Evolutionary conservation across 1,140 invertebrate species (phyloP).

Genomic region (Heliothis subflexa): DNA sequence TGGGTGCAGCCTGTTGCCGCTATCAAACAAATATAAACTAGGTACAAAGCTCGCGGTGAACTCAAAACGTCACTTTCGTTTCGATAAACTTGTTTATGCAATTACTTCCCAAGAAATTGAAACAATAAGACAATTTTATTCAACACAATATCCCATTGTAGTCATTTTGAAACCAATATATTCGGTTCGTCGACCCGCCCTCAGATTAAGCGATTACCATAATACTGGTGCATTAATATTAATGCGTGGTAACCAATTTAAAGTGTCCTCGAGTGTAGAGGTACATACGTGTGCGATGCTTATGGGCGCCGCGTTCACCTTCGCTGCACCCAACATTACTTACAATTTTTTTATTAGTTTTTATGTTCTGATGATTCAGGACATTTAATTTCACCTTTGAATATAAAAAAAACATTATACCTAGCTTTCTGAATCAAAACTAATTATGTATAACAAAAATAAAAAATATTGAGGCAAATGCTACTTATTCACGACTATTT

Average conservation of each 20-base stretch:
- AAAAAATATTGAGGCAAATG: no score
- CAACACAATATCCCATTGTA: slow-evolving; percentile 27
- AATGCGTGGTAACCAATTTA: slow-evolving; percentile 47
- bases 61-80: slow-evolving; percentile 32
- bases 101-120: slow-evolving; percentile 17
- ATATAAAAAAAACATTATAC: no score
- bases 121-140: slow-evolving; percentile 30
- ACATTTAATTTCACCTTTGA: no score
- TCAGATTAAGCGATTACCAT: slow-evolving; percentile 43
- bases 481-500: no score
- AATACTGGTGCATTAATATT: slow-evolving; percentile 47
- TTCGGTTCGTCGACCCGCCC: slow-evolving; percentile 29
- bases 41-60: neutral
- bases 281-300: slow-evolving; percentile 23
- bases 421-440: no score
- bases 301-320: neutral
- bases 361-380: neutral
- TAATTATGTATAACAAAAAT: no score
- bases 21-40: neutral
- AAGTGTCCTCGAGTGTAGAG: slow-evolving; percentile 38
- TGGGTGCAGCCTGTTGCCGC: neutral
- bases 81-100: slow-evolving; percentile 22
- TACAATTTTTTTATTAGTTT: slow-evolving; percentile 15
- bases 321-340: neutral
- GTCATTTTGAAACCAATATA: slow-evolving; percentile 4